phyloP scores from a whole-genome alignment of 2,113 vertebrate genomes.

The Gasterosteus aculeatus region DNA sequence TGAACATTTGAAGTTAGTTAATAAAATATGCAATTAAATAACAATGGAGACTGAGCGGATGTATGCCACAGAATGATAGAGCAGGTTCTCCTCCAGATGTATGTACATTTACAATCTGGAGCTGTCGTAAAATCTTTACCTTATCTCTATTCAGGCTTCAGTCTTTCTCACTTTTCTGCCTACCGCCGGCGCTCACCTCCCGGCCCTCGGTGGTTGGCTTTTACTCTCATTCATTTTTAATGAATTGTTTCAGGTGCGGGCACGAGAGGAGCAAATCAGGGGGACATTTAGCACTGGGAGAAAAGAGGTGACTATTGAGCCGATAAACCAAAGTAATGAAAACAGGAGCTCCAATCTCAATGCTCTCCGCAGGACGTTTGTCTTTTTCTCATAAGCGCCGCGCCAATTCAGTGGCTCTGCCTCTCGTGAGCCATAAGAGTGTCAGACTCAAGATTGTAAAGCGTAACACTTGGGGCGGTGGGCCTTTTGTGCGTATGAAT shows the following conservation, averaged over 20 bases:
- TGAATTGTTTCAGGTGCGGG: conserved; percentile 78
- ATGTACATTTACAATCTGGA: background rate
- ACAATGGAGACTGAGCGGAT: background rate
- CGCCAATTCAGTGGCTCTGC: conserved; percentile 80
- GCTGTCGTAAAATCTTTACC: conserved; percentile 11
- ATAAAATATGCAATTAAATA: background rate
- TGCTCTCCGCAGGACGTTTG: conserved; percentile 88
- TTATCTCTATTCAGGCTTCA: conserved; percentile 25
- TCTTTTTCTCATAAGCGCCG: conserved; percentile 92
- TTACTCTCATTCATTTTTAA: conserved; percentile 79
- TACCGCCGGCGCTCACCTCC: conserved; percentile 48
- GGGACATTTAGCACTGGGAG: conserved; percentile 82
- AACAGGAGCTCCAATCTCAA: conserved; percentile 85
- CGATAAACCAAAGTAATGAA: conserved; percentile 89
- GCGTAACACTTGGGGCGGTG: conserved; percentile 76
- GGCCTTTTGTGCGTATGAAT: conserved; percentile 62
- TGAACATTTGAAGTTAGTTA: background rate
- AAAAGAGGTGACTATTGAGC: conserved; percentile 86
- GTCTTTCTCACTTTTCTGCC: conserved; percentile 22
- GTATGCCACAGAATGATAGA: background rate
- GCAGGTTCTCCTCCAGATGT: background rate
- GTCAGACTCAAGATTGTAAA: conserved; percentile 82
- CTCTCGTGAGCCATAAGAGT: conserved; percentile 89
- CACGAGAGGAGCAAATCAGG: conserved; percentile 79
- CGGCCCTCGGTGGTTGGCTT: conserved; percentile 55